These are phyloP conservation scores for Pollenia labialis DNA, from an alignment of 2,888 invertebrate species.

Conservation along the genomic window DNA sequence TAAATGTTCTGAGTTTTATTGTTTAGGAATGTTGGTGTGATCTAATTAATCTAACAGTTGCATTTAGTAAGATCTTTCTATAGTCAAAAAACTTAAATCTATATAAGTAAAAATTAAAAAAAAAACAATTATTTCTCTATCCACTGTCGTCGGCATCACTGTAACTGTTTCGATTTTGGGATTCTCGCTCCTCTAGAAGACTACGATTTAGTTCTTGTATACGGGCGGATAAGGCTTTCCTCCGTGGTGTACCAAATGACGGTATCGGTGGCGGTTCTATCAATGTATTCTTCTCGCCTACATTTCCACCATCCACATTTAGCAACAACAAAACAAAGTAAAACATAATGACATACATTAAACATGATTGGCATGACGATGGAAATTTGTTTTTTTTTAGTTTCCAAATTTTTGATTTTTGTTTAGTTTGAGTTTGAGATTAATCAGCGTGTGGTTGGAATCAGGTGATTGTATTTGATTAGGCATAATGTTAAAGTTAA, in stretches of 20 bases:
- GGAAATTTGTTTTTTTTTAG: background rate
- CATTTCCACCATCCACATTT: slow-evolving; percentile 78
- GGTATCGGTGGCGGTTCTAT: slow-evolving; percentile 88
- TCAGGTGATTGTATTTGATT: background rate
- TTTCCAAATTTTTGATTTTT: background rate
- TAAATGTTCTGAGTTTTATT: background rate
- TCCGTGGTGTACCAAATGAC: slow-evolving; percentile 83
- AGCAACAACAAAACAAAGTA: slow-evolving; percentile 61
- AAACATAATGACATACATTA: slow-evolving; percentile 28
- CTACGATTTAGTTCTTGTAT: slow-evolving; percentile 84
- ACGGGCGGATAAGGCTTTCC: slow-evolving; percentile 84
- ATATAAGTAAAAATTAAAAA: slow-evolving; percentile 21
- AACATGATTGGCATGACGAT: slow-evolving; percentile 42
- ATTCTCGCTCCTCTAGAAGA: slow-evolving; percentile 83
- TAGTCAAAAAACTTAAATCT: slow-evolving; percentile 36
- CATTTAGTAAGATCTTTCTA: slow-evolving; percentile 9
- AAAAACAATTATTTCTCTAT: slow-evolving; percentile 74
- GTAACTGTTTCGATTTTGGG: slow-evolving; percentile 83
- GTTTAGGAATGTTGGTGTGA: background rate
- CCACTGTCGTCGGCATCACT: slow-evolving; percentile 84
- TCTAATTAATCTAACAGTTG: slow-evolving; percentile 5
- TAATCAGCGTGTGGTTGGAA: background rate
- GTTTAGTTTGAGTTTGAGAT: background rate
- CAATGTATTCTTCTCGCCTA: slow-evolving; percentile 93
- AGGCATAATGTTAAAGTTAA: background rate